phyloP scores from a whole-genome alignment of 2,113 vertebrate genomes.

The Aldabrachelys gigantea region DNA sequence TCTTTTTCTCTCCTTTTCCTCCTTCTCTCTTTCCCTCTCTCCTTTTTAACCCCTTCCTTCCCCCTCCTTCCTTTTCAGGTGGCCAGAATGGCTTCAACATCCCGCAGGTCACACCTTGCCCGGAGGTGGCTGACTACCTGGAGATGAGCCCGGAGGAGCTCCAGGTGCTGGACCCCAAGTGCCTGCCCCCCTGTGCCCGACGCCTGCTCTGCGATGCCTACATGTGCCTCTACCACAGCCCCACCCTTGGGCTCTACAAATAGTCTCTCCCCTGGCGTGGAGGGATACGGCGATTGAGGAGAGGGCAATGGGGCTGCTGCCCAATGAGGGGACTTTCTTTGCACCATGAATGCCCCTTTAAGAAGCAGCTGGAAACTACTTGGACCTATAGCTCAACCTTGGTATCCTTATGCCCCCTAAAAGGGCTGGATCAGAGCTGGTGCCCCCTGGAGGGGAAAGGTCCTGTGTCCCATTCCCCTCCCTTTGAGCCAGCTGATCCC shows the following conservation, averaged over 20 bases:
- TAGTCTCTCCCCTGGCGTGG: background rate
- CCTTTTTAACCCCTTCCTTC: background rate
- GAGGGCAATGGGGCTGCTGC: background rate
- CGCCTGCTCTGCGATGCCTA: constrained; percentile 86
- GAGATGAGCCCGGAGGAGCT: constrained; percentile 77
- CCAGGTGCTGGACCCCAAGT: constrained; percentile 70
- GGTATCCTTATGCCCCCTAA: background rate
- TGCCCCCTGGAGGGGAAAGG: background rate
- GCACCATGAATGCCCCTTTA: background rate
- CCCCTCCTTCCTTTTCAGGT: constrained; percentile 63
- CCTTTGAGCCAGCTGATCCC: too few species aligned
- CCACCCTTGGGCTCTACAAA: constrained; percentile 85
- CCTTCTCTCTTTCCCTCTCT: background rate
- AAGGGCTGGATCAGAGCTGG: background rate
- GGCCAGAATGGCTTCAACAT: constrained; percentile 88
- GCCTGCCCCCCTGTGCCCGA: constrained; percentile 72
- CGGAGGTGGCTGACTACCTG: constrained; percentile 84
- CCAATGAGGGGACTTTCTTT: background rate
- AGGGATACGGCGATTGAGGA: background rate
- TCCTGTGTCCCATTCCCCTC: too few species aligned
- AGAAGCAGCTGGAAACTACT: background rate
- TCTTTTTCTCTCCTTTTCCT: background rate
- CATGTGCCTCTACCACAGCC: constrained; percentile 89
- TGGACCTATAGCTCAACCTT: background rate
- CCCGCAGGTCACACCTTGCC: constrained; percentile 81